Conservation (phyloP, 2,888 invertebrate genomes). For the Sminthurinus aureus region DNA sequence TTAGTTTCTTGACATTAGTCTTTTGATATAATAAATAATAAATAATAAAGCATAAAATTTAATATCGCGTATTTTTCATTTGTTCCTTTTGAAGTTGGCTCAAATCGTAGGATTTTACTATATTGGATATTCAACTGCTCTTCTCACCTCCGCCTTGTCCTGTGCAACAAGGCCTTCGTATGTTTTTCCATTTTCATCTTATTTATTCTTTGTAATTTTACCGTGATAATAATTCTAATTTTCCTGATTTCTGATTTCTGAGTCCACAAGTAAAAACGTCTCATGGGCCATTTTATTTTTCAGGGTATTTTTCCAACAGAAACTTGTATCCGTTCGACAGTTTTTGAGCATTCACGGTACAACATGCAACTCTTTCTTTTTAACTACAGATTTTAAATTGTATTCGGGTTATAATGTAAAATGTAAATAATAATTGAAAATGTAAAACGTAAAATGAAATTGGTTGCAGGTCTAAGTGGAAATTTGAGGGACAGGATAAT, state of each 20-base stretch:
- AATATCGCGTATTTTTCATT: too few species aligned
- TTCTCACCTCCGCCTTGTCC: conserved; percentile 54
- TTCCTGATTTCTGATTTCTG: background rate
- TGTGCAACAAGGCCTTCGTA: conserved; percentile 54
- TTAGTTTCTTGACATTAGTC: too few species aligned
- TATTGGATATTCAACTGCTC: conserved; percentile 55
- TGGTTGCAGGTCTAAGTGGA: conserved; percentile 45
- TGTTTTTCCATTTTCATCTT: too few species aligned
- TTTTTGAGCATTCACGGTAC: conserved; percentile 52
- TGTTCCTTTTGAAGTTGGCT: too few species aligned
- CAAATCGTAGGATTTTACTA: conserved; percentile 51
- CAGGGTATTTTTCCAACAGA: conserved; percentile 52
- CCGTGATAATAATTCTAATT: background rate
- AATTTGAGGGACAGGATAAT: conserved; percentile 46
- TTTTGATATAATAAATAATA: too few species aligned
- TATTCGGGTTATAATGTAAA: too few species aligned
- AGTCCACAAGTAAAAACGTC: background rate
- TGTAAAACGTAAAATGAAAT: too few species aligned
- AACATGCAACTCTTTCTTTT: too few species aligned
- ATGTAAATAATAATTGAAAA: too few species aligned
- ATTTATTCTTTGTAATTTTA: too few species aligned
- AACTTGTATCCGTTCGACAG: conserved; percentile 47
- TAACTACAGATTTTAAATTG: too few species aligned
- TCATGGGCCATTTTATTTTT: conserved; percentile 12
- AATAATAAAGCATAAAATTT: too few species aligned